phyloP scores from a whole-genome alignment of 2,113 vertebrate genomes.

The Uropsilus gracilis region DNA sequence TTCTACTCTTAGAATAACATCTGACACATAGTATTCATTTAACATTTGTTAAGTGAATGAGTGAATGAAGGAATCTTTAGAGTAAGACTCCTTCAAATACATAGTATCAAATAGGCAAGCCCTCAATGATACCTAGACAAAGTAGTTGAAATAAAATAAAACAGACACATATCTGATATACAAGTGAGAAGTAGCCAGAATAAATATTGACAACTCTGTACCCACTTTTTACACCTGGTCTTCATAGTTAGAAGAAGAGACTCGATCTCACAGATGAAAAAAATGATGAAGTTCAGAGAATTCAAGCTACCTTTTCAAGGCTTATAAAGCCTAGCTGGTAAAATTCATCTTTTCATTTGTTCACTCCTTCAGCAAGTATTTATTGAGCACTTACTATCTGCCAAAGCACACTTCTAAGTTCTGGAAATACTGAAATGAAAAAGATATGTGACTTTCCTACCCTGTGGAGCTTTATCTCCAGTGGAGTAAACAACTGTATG shows the following conservation, averaged over 20 bases:
- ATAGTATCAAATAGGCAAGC: background rate
- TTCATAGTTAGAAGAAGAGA: background rate
- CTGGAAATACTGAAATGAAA: background rate
- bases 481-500: background rate
- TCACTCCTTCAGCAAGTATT: conserved; percentile 34
- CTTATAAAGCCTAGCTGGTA: background rate
- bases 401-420: conserved; percentile 9
- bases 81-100: background rate
- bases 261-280: background rate
- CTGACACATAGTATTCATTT: background rate
- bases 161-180: background rate
- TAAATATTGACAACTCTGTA: background rate
- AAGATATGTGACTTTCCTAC: background rate
- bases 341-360: conserved; percentile 45
- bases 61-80: background rate
- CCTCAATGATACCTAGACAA: background rate
- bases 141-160: conserved; percentile 5
- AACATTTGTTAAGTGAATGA: conserved; percentile 22
- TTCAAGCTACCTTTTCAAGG: conserved; percentile 28
- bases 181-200: background rate
- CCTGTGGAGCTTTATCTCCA: background rate
- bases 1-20: conserved; percentile 21
- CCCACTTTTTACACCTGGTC: background rate
- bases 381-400: background rate
- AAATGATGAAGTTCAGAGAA: conserved; percentile 25